phyloP scores from a whole-genome alignment of 2,888 invertebrate genomes.

The Meandrusa payeni region DNA sequence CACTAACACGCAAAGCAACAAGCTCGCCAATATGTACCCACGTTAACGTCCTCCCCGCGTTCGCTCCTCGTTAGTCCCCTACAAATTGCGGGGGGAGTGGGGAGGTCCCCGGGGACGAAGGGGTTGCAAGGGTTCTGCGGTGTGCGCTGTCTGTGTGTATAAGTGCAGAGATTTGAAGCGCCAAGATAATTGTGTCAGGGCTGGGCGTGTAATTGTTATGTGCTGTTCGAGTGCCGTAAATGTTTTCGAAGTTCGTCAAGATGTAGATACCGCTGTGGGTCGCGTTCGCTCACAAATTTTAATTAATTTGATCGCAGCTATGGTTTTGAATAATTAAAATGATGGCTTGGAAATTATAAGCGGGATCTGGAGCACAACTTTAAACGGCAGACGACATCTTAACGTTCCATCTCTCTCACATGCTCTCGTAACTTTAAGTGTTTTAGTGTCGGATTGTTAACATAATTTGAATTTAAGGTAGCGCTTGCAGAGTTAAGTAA shows the following conservation, averaged over 20 bases:
- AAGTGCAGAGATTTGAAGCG: slow-evolving; percentile 25
- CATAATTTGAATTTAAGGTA: too few relatives aligned
- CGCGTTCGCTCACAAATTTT: slow-evolving; percentile 9
- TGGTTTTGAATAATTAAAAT: slow-evolving; percentile 14
- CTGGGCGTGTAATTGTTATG: slow-evolving; percentile 23
- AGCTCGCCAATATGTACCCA: slow-evolving; percentile 35
- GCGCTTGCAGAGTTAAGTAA: too few relatives aligned
- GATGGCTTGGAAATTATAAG: too few relatives aligned
- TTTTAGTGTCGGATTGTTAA: too few relatives aligned
- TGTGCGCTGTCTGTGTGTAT: slow-evolving; percentile 27
- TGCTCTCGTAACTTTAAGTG: too few relatives aligned
- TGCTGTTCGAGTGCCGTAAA: slow-evolving; percentile 19
- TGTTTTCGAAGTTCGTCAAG: slow-evolving; percentile 28
- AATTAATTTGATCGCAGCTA: slow-evolving; percentile 14
- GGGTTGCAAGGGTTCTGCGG: slow-evolving; percentile 32
- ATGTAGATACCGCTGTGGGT: slow-evolving; percentile 19
- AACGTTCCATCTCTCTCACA: too few relatives aligned
- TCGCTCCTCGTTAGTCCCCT: slow-evolving; percentile 61
- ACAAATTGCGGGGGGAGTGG: slow-evolving; percentile 40
- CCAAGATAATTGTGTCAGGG: slow-evolving; percentile 25
- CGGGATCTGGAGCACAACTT: neutral
- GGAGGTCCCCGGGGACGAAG: slow-evolving; percentile 27
- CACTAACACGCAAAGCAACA: slow-evolving; percentile 20
- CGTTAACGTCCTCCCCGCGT: slow-evolving; percentile 43
- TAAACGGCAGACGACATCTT: too few relatives aligned